Evolutionary conservation across 2,797 vertebrate genomes (phyloP), one percentile per base, ranked within the genome.

Genomic region (Macropodus opercularis): DNA sequence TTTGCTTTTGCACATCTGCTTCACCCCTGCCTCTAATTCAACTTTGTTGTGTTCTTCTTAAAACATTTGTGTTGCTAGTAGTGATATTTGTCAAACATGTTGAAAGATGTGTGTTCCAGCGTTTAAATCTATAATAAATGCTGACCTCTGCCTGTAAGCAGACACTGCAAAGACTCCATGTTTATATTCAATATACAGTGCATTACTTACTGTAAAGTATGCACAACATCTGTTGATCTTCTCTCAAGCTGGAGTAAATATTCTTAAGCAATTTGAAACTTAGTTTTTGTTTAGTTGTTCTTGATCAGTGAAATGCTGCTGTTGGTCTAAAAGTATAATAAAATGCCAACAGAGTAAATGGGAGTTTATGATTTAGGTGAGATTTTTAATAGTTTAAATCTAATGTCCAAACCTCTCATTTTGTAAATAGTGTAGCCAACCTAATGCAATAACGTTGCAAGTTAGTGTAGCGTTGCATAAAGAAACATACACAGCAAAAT

Each of bases 241-340:
- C 26, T 41, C 19, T 32, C 6, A 0, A 41, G 47, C 26, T 26
- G n/a, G 14, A 21, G 15, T 31, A 23, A 23, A 22, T n/a, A 13
- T 29, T 29, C 14, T 35, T 14, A 43, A 52, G 51, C n/a, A 40
- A 50, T 34, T 55, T 15, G 17, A 27, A 10, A 43, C 40, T 41
- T 55, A n/a, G n/a, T n/a, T n/a, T n/a, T n/a, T n/a, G n/a, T n/a
- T n/a, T n/a, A n/a, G n/a, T n/a, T n/a, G n/a, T n/a, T n/a, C n/a
- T n/a, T n/a, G n/a, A n/a, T n/a, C n/a, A n/a, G n/a, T n/a, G n/a
- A n/a, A n/a, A n/a, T n/a, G n/a, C n/a, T n/a, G n/a, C n/a, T n/a
- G n/a, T n/a, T n/a, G n/a, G n/a, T n/a, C n/a, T n/a, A n/a, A n/a
- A n/a, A n/a, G n/a, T n/a, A n/a, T n/a, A n/a, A n/a, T n/a, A n/a